Evolutionary conservation across 2,888 invertebrate genomes (phyloP), one percentile per base, ranked within the genome.

Genomic region (Eristalis pertinax): DNA sequence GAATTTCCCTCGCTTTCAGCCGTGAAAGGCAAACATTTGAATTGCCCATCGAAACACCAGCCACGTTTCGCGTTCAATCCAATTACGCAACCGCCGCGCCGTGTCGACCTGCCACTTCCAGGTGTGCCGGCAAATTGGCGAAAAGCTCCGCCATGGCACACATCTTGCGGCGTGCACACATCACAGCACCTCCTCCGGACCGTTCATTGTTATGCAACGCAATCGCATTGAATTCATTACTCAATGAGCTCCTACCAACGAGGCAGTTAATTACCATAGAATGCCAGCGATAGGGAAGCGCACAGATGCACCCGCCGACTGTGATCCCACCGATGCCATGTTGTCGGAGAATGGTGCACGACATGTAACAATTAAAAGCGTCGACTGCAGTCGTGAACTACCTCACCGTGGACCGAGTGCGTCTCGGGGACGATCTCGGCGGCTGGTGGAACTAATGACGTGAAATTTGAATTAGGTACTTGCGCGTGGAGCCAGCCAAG

Each of bases 381-480:
- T 43, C 19, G 50, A 50, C 1, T 19, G 50, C 50, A 19, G n/a
- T 19, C 50, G 50, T 50, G 50, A 50, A 8, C 50, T 50, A 50
- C 19, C 50, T 19, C 50, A 19, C 19, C 50, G 19, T 19, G 19
- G 19, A 19, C 2, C 38, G 38, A 38, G 38, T 50, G n/a, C 15
- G 43, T 43, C 43, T n/a, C 43, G 4, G 50, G 50, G 50, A 58
- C 65, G 60, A 70, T 70, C 56, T 69, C 58, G 19, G 0, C 50
- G 70, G 43, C 32, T 70, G 43, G 81, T 76, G 81, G 75, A 82
- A 82, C 81, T 82, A 76, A 82, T 76, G 70, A 70, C 76, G 81
- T 76, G 76, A 82, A 82, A 82, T 75, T 81, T 35, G 26, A 70
- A 67, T 75, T 32, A 75, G n/a, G 56, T 81, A 68, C 58, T 35